Base-by-base conservation (phyloP, 2,797 vertebrate species). In the Synanceia verrucosa region DNA sequence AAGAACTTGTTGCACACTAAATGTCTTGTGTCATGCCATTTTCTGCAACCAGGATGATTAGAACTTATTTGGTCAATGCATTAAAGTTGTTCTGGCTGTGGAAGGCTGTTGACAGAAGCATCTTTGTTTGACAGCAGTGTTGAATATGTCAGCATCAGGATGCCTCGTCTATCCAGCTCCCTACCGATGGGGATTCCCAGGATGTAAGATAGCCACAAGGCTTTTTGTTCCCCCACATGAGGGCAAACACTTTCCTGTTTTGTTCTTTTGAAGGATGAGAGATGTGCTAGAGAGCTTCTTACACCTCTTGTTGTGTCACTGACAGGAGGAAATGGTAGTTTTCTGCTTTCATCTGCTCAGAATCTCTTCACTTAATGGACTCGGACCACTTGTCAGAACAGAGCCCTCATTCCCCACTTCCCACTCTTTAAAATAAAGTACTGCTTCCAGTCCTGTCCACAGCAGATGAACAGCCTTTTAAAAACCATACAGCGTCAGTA, bases 301-400 rank as follows among this genome's bases (percentile, higher is more conserved):
- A 2, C 13, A 14, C 55, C 26, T 48, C 31, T 41, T 48, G 9
- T 29, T 34, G n/a, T 47, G 31, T 9, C 6, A 24, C 33, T 53
- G 39, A 48, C 53, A 26, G 28, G 23, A 55, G 39, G 46, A 65
- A 62, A 7, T 43, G 28, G 7, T 46, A 53, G 16, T 62, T 44
- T 44, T 29, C 18, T 37, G 10, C 61, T 23, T 43, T 59, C 21
- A n/a, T 46, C 43, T 36, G 29, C 16, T 56, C 57, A 51, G 36
- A 34, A 62, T 48, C 37, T 57, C 51, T 50, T 9, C 26, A 48
- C 47, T 68, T 44, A 66, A 73, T 74, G 46, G 43, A 64, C 34
- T 63, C 18, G 67, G 39, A 70, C 36, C 44, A 24, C 70, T 60
- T 28, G 28, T 59, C 67, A 57, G 56, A 18, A 33, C 14, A 28